phyloP scores from a whole-genome alignment of 2,113 vertebrate species.

The Eretmochelys imbricata region DNA sequence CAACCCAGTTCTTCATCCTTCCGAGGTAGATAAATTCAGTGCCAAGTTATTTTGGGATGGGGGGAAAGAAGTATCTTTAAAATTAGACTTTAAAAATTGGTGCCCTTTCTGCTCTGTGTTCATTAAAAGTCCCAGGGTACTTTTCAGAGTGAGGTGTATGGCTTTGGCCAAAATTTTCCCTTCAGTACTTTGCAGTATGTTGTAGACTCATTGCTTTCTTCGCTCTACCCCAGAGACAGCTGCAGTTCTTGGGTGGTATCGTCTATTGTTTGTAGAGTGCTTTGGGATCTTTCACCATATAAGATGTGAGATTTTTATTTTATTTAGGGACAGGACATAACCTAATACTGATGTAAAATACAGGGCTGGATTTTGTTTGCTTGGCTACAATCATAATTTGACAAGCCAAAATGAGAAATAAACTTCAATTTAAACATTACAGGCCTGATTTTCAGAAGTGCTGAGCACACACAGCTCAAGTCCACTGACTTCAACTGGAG shows the following conservation, averaged over 20 bases:
- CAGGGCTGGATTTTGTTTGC: neutral
- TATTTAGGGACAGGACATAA: neutral
- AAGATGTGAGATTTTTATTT: neutral
- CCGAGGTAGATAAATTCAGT: neutral
- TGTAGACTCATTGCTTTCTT: neutral
- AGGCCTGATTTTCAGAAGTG: neutral
- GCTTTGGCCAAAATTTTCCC: neutral
- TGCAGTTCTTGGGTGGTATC: neutral
- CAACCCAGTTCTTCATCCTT: neutral
- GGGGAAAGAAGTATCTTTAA: no score
- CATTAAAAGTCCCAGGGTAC: neutral
- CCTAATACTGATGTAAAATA: neutral
- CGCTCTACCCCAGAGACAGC: neutral
- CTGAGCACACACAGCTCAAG: no score
- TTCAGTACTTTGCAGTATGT: neutral
- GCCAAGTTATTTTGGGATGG: neutral
- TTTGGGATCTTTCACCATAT: neutral
- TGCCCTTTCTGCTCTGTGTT: neutral
- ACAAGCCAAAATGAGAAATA: neutral
- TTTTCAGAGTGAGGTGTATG: neutral
- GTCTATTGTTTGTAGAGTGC: neutral
- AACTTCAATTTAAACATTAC: neutral
- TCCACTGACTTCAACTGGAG: neutral
- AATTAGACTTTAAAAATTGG: neutral
- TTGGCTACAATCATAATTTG: neutral